Conservation (phyloP, 2,797 vertebrate species). For the Syngnathus rostellatus region DNA sequence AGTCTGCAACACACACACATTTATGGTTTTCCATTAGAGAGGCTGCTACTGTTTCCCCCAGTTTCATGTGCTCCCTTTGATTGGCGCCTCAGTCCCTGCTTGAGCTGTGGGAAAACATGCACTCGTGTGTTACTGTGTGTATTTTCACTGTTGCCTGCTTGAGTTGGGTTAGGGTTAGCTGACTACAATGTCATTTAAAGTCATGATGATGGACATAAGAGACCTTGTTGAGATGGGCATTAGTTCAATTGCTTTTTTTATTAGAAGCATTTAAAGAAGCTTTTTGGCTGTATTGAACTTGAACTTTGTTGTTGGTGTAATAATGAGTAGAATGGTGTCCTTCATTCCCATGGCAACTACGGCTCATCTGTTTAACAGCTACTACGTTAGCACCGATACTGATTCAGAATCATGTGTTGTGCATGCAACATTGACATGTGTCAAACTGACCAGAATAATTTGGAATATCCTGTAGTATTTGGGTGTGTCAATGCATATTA, state of each 20-base stretch:
- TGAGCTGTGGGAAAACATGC: conserved; percentile 38
- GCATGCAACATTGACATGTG: not conserved
- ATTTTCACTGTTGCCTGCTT: conserved; percentile 6
- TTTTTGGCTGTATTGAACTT: not conserved
- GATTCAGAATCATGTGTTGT: not conserved
- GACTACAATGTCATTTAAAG: conserved; percentile 20
- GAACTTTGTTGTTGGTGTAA: not conserved
- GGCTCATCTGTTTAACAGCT: not conserved
- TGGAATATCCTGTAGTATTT: not conserved
- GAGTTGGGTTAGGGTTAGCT: not conserved
- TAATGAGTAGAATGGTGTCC: not conserved
- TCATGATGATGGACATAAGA: conserved; percentile 12
- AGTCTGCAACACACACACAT: conserved; percentile 8
- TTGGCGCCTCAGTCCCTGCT: conserved; percentile 36
- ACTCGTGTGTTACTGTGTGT: conserved; percentile 3
- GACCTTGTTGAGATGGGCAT: not conserved
- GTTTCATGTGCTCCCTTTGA: conserved; percentile 31
- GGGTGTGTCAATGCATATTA: not conserved
- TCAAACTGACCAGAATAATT: not conserved
- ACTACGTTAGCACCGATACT: not conserved
- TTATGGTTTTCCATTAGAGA: conserved; percentile 4
- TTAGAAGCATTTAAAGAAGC: too few relatives aligned
- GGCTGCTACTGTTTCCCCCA: conserved; percentile 25
- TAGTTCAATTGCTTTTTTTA: too few relatives aligned
- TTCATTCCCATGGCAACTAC: not conserved